Evolutionary conservation across 2,888 invertebrate genomes (phyloP).

Genomic region (Sericinus montela): DNA sequence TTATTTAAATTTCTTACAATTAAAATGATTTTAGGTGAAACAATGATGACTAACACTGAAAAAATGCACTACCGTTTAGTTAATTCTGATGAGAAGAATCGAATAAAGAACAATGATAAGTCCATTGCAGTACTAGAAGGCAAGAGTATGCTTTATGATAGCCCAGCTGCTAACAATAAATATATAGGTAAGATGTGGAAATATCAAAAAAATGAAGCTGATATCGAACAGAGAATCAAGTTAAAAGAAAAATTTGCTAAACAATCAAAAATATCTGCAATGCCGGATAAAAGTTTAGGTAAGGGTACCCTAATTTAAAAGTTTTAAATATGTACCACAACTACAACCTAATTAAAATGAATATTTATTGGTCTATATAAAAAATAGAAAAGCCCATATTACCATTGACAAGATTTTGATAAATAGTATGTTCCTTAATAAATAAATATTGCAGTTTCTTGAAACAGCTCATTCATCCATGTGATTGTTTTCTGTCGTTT

Average conservation of each 20-base stretch:
- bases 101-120: conserved; percentile 67
- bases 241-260: conserved; percentile 58
- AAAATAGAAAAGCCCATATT: no score
- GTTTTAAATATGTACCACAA: no score
- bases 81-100: conserved; percentile 52
- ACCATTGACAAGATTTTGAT: no score
- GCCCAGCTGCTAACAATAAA: conserved; percentile 39
- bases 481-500: no score
- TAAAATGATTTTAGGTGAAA: conserved; percentile 55
- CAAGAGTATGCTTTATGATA: conserved; percentile 56
- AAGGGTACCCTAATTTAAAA: conserved; percentile 4
- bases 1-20: no score
- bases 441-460: no score
- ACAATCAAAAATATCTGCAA: conserved; percentile 40
- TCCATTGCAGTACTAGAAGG: conserved; percentile 65
- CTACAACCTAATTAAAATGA: no score
- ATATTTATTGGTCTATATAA: no score
- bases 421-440: no score
- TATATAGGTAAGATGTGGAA: conserved; percentile 56
- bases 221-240: conserved; percentile 48
- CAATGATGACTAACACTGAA: conserved; percentile 37
- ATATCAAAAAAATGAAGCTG: conserved; percentile 40
- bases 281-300: conserved; percentile 51
- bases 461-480: no score
- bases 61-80: conserved; percentile 49